These are phyloP conservation scores for Agriopis leucophaearia DNA, from an alignment of 2,888 invertebrate species.

Conservation along the genomic window DNA sequence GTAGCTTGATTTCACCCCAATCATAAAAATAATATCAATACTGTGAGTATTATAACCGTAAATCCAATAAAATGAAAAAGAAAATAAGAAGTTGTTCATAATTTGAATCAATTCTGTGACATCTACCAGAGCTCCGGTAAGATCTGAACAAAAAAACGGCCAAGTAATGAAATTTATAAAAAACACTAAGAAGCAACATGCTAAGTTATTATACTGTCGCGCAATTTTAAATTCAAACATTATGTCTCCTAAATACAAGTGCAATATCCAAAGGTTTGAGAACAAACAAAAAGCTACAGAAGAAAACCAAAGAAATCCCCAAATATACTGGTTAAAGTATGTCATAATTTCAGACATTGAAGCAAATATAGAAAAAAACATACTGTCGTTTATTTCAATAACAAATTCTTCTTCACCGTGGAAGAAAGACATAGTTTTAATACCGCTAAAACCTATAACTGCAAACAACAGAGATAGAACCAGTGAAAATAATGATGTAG, in stretches of 20 bases:
- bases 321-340: slow-evolving; percentile 70
- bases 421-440: slow-evolving; percentile 76
- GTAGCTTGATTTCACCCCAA: slow-evolving; percentile 75
- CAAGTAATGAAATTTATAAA: slow-evolving; percentile 58
- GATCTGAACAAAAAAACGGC: slow-evolving; percentile 74
- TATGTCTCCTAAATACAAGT: slow-evolving; percentile 63
- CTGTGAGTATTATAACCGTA: slow-evolving; percentile 74
- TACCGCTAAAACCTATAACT: slow-evolving; percentile 68
- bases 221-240: slow-evolving; percentile 51
- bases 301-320: slow-evolving; percentile 74
- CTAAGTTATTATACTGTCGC: slow-evolving; percentile 53
- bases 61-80: slow-evolving; percentile 74
- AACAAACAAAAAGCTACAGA: slow-evolving; percentile 64
- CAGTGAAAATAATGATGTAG: slow-evolving; percentile 62
- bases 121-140: slow-evolving; percentile 64
- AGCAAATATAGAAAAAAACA: slow-evolving; percentile 66
- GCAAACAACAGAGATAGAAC: slow-evolving; percentile 60
- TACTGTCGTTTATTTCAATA: slow-evolving; percentile 64
- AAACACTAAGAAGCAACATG: slow-evolving; percentile 53
- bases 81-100: slow-evolving; percentile 65
- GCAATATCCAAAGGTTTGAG: slow-evolving; percentile 67
- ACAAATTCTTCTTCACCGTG: slow-evolving; percentile 76
- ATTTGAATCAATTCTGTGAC: slow-evolving; percentile 68
- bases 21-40: slow-evolving; percentile 79
- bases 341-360: slow-evolving; percentile 70